phyloP scores from a whole-genome alignment of 92 coral and sea anemone genomes.

The Ricordea florida region DNA sequence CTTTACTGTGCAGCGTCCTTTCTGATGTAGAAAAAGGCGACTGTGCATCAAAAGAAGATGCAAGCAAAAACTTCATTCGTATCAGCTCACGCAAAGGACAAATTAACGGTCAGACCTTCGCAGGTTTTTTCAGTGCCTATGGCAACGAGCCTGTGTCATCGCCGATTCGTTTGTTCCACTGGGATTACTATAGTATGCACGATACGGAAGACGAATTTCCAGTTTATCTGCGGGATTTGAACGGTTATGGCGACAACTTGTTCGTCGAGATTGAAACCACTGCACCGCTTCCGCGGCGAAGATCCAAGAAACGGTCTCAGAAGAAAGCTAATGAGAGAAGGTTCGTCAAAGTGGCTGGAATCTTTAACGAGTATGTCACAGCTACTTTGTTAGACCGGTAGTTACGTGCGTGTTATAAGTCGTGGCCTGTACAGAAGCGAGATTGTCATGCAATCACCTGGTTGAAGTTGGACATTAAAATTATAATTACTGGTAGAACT shows the following conservation, averaged over 20 bases:
- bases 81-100: slow-evolving; percentile 84
- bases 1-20: neutral
- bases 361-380: slow-evolving; percentile 22
- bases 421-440: too few species aligned
- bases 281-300: slow-evolving; percentile 85
- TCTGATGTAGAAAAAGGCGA: slow-evolving; percentile 61
- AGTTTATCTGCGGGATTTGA: slow-evolving; percentile 70
- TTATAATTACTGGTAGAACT: too few species aligned
- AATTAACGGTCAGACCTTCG: slow-evolving; percentile 69
- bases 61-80: slow-evolving; percentile 68
- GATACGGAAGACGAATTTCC: slow-evolving; percentile 88
- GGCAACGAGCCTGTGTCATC: slow-evolving; percentile 81
- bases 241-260: slow-evolving; percentile 81
- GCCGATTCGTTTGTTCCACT: slow-evolving; percentile 89
- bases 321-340: slow-evolving; percentile 74
- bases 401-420: too few species aligned
- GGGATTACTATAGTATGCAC: slow-evolving; percentile 90
- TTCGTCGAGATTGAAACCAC: slow-evolving; percentile 97
- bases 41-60: slow-evolving; percentile 38
- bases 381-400: neutral
- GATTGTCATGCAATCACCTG: too few species aligned
- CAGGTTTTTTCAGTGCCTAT: slow-evolving; percentile 83
- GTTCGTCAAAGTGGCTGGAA: slow-evolving; percentile 1
- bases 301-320: slow-evolving; percentile 75
- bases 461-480: too few species aligned